Base-by-base conservation (phyloP, 2,797 vertebrate genomes). In the Sebastes aleutianus region DNA sequence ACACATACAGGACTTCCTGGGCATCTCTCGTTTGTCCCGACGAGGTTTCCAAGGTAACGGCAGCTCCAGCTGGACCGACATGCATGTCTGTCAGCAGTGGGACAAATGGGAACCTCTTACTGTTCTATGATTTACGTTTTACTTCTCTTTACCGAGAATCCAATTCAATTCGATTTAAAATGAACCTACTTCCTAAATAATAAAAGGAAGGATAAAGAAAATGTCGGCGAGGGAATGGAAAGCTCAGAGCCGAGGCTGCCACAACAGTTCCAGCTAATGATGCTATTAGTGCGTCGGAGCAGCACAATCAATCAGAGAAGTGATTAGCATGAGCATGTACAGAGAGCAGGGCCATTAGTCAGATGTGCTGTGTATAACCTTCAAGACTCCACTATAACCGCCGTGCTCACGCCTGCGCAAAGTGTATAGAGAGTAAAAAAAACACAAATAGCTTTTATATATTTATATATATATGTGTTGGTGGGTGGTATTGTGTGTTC, bases 251-350 rank as follows among this genome's bases (percentile, higher is more conserved):
- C 3, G 58, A 86, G 84, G 67, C 74, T 85, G 88, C 87, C 90
- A 85, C 85, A 90, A 91, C 88, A 85, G 90, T 90, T 89, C 80
- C 83, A 78, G 91, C 85, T 95, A 95, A 94, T 93, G 91, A 95
- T 88, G 88, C 93, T 90, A 95, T 95, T 95, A 95, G 90, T 85
- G 80, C 73, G 88, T 85, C 73, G 53, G 71, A 86, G 92, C 87
- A 87, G 86, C 79, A 79, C 80, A 86, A 93, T 95, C 91, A 93
- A 94, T 95, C 94, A 93, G 79, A 86, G 84, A 85, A 92, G 91
- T 95, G 92, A 95, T 95, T 95, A 93, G 91, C 87, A 88, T 93
- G 90, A 91, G 90, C 90, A 87, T 92, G 92, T 92, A 89, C 82
- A 82, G 84, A 88, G 88, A 87, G 87, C 76, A 14, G 88, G 87